phyloP scores from a whole-genome alignment of 1,140 invertebrate genomes.

The Drosophila burlai region DNA sequence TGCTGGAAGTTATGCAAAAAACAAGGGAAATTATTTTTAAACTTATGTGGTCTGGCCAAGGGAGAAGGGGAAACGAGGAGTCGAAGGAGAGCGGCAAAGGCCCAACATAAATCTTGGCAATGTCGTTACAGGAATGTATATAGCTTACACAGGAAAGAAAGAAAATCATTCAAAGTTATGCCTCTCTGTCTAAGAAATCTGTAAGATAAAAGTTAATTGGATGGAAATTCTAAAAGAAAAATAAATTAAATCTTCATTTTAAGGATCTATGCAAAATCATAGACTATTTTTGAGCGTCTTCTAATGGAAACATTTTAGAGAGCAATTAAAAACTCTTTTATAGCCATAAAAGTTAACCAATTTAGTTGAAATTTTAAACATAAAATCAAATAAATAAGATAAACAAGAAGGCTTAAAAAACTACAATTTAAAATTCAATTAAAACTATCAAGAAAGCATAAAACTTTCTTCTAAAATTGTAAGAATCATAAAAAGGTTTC shows the following conservation, averaged over 20 bases:
- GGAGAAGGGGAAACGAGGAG: neutral
- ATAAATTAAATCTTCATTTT: too few species aligned
- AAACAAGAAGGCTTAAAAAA: neutral
- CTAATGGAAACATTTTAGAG: neutral
- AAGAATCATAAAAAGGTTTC: too few species aligned
- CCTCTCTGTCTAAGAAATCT: neutral
- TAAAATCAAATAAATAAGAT: neutral
- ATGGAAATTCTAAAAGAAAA: neutral
- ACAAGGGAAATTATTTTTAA: constrained; percentile 45
- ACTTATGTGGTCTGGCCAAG: constrained; percentile 16
- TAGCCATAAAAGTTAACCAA: neutral
- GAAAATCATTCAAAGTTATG: neutral
- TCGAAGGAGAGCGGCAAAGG: neutral
- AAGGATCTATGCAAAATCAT: neutral
- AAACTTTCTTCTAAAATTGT: too few species aligned
- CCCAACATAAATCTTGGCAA: constrained; percentile 34
- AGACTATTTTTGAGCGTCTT: neutral
- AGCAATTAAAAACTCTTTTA: neutral
- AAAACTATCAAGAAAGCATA: too few species aligned
- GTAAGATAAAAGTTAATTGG: neutral
- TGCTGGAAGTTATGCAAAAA: constrained; percentile 40
- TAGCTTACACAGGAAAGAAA: neutral
- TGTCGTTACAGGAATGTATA: constrained; percentile 29
- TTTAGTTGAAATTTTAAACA: neutral
- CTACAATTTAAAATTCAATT: too few species aligned